Conservation (phyloP, 2,113 vertebrate genomes). For the Sphaerodactylus townsendi region DNA sequence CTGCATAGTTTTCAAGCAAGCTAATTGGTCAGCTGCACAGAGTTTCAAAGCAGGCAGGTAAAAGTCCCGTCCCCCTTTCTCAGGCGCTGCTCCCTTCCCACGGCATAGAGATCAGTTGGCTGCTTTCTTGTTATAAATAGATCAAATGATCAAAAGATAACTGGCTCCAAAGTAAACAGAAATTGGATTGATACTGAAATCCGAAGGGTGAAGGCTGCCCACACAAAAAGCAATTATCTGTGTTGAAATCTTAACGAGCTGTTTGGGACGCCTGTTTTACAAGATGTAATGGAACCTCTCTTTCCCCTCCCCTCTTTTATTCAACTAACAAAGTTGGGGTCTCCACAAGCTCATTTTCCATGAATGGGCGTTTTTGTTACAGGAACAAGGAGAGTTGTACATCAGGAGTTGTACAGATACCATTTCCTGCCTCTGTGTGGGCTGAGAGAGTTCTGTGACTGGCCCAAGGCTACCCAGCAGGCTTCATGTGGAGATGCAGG, state of each 20-base stretch:
- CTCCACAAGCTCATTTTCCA: too few relatives aligned
- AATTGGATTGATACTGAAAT: slow-evolving; percentile 26
- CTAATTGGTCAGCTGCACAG: not conserved
- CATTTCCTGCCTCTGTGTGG: too few relatives aligned
- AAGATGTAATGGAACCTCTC: slow-evolving; percentile 28
- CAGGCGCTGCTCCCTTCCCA: not conserved
- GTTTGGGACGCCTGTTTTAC: slow-evolving; percentile 44
- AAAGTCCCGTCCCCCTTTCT: too few relatives aligned
- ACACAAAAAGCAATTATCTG: not conserved
- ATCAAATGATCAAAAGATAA: slow-evolving; percentile 32
- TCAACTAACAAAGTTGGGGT: slow-evolving; percentile 5
- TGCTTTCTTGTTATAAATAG: not conserved
- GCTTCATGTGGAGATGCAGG: too few relatives aligned
- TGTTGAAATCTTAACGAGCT: slow-evolving; percentile 28
- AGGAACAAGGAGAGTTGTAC: too few relatives aligned
- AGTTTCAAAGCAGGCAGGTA: not conserved
- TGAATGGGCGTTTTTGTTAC: too few relatives aligned
- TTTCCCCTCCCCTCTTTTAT: slow-evolving; percentile 33
- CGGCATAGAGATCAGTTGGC: not conserved
- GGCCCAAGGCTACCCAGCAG: too few relatives aligned
- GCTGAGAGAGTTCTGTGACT: too few relatives aligned
- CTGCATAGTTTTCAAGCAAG: not conserved
- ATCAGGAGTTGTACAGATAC: too few relatives aligned
- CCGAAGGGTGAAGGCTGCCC: not conserved
- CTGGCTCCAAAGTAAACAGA: slow-evolving; percentile 23